Evolutionary conservation across 2,888 invertebrate species (phyloP), one percentile per base, ranked within the genome.

Genomic region (Thecophora atra): DNA sequence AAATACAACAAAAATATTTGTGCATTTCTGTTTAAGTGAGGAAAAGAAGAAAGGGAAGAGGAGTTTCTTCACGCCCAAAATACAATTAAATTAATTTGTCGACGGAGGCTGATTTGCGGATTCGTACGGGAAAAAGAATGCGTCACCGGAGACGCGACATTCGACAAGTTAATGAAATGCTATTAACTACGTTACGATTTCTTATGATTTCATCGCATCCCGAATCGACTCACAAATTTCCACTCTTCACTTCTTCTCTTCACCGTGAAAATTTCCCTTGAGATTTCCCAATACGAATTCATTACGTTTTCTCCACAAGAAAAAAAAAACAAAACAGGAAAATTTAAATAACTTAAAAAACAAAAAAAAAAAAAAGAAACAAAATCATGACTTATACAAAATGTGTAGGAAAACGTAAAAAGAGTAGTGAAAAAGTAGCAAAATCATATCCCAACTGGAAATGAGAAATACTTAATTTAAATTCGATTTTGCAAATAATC

Each of bases 21-120:
- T 19, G 66, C 66, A 56, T 17, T 62, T 24, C 42, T 68, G 13
- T n/a, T 54, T 19, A 58, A 68, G 13, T 37, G 37, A 37, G 2
- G 11, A 8, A 11, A 37, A 1, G 37, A 37, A 2, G 37, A 37
- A 37, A 11, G 11, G 37, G 37, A 37, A 11, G 37, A 37, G 37
- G 37, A 37, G 37, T 73, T 74, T 76, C 75, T 74, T 75, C 72
- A 75, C 73, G 75, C 76, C 73, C 67, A 71, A 69, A 74, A 73
- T 76, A 73, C 75, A 77, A 81, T 84, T 84, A 81, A 84, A 84
- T 82, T 83, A 81, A 83, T 84, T 81, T 81, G 82, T 78, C 80
- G 78, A 78, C 76, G 77, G 77, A 77, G 78, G 62, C 70, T 62
- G 63, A 51, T 62, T 70, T 70, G 63, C 62, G 47, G 42, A n/a